Evolutionary conservation across 2,888 invertebrate genomes (phyloP), one percentile per base, ranked within the genome.

Genomic region (Cepaea hortensis): DNA sequence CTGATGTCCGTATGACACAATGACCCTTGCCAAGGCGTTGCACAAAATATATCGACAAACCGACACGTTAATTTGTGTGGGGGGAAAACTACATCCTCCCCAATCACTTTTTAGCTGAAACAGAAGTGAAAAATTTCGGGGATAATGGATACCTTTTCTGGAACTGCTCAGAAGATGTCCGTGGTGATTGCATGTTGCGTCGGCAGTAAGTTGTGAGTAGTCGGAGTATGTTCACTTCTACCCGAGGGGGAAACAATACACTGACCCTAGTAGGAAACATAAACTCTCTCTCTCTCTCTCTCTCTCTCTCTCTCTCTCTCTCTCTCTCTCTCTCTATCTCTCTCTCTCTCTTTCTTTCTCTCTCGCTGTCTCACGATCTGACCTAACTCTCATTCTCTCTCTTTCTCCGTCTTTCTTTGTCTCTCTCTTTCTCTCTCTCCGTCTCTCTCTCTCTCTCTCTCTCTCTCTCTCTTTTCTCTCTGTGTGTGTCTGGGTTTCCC

Each of bases 11-110:
- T 61, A 77, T 61, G 77, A 77, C 77, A 77, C 61, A 9, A 61
- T 46, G 46, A 48, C 75, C 75, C 61, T 55, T 55, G 9, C 55
- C 23, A 7, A 7, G 23, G 23, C 23, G 55, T 61, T 77, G 77
- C 77, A 77, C 55, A 77, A 55, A 77, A 77, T 77, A 55, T 61
- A 77, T 77, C 13, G 77, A 3, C 77, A 55, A 77, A 77, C 77
- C 2, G 23, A 55, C 23, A 23, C 61, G 55, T 77, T 77, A 77
- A 77, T 77, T n/a, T 61, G 23, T 55, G n/a, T 9, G 55, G 55
- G 6, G 6, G 55, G 55, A 55, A 55, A 55, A 55, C 35, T 6
- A 55, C 55, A 55, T 55, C 55, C 55, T 55, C 55, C 55, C 55
- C 6, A 11, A 11, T 55, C 11, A 55, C 11, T 55, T 55, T 55